Conservation (phyloP, 1,140 invertebrate species). For the Cotesia chilonis region DNA sequence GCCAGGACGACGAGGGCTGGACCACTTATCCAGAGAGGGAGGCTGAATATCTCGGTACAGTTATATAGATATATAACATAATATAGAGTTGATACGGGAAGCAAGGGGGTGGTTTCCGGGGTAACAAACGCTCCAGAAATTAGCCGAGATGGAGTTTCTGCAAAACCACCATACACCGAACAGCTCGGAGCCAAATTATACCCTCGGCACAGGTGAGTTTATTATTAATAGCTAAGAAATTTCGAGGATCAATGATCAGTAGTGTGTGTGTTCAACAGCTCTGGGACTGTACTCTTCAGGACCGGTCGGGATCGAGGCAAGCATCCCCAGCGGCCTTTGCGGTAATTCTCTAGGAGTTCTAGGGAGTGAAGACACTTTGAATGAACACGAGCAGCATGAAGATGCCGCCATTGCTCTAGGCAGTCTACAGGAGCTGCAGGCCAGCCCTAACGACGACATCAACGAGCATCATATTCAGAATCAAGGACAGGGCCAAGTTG, state of each 20-base stretch:
- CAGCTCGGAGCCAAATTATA: conserved; percentile 64
- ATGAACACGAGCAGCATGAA: conserved; percentile 42
- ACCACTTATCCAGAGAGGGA: conserved; percentile 49
- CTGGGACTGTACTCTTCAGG: conserved; percentile 43
- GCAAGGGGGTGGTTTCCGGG: conserved; percentile 59
- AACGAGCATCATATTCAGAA: conserved; percentile 56
- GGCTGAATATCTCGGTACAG: neutral
- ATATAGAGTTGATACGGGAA: conserved; percentile 32
- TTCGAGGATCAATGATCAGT: neutral
- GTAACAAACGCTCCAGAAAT: conserved; percentile 55
- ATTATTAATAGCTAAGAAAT: conserved; percentile 3
- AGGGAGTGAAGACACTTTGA: conserved; percentile 53
- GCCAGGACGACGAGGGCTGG: conserved; percentile 63
- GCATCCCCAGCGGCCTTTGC: conserved; percentile 60
- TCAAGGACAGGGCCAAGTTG: conserved; percentile 54
- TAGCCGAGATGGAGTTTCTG: conserved; percentile 66
- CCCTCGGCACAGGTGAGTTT: conserved; percentile 59
- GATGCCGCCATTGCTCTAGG: conserved; percentile 45
- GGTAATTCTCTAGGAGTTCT: conserved; percentile 54
- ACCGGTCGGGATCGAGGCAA: conserved; percentile 64
- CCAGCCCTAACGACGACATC: conserved; percentile 53
- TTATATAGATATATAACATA: too few species aligned
- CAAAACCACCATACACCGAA: conserved; percentile 65
- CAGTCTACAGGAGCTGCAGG: conserved; percentile 56
- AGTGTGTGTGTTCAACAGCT: neutral